A percentile compares a stretch with the other conserved stretches of the same genome.
phyloP scores from a whole-genome alignment of 2,113 vertebrate genomes.

The Sterrhoptilus dennistouni region DNA sequence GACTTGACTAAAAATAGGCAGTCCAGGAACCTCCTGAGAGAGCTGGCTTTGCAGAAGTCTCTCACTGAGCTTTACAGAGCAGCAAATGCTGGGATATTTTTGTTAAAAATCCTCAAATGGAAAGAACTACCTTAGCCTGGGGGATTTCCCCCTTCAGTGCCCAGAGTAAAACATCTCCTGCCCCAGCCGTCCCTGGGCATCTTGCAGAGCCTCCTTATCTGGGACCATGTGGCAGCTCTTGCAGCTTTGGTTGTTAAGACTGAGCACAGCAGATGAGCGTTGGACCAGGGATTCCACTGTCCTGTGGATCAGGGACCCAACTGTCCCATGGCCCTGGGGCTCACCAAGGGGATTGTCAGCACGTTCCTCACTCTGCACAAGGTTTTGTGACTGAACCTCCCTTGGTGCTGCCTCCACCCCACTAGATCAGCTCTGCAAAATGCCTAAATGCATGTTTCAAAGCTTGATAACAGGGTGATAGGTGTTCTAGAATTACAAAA shows the following conservation, averaged over 20 bases:
- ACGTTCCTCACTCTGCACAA: rapidly evolving
- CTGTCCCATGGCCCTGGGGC: background rate
- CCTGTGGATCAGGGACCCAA: background rate
- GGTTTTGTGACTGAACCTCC: background rate
- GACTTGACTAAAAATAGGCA: background rate
- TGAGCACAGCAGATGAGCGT: rapidly evolving
- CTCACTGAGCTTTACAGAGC: background rate
- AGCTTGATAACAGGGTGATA: background rate
- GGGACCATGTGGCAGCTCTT: background rate
- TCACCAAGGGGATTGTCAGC: background rate
- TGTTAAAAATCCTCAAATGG: background rate
- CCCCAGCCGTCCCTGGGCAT: background rate
- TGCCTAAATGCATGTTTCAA: background rate
- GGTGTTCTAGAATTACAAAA: background rate
- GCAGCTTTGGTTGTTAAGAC: background rate
- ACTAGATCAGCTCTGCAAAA: background rate
- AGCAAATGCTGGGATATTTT: background rate
- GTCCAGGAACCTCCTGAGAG: background rate
- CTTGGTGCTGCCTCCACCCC: background rate
- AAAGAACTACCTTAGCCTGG: background rate
- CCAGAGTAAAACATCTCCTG: background rate
- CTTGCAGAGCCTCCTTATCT: background rate
- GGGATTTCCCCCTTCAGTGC: background rate
- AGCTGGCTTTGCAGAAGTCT: background rate
- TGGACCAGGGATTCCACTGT: background rate